Evolutionary conservation across 2,888 invertebrate genomes (phyloP), one percentile per base, ranked within the genome.

Genomic region (Gastracanthus pulcherrimus): DNA sequence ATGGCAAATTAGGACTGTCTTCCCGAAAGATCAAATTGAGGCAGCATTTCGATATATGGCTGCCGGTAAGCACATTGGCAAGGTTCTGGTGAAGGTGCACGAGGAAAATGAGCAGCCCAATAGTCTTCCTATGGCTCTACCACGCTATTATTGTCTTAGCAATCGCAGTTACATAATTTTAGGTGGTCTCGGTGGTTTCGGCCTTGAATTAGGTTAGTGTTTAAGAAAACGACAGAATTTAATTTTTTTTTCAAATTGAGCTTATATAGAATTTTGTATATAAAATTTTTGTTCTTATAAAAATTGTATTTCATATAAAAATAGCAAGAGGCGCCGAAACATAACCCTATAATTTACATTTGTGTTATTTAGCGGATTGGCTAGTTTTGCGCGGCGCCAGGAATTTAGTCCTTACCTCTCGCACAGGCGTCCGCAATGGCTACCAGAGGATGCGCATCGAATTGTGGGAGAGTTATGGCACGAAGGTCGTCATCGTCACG

Each of bases 181-280:
- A 1, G 96, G 96, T 13, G 98, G 98, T 60, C 93, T 98, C 0
- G 98, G 98, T 62, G 98, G 98, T 0, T 97, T 98, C 88, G 98
- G 98, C 7, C 92, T 98, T 70, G 98, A 98, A 90, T 91, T 83
- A 45, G 81, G 83, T 83, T 76, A 58, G 89, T 92, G 76, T 90
- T 92, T 13, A 93, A 87, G n/a, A n/a, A n/a, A n/a, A n/a, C n/a
- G n/a, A n/a, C n/a, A n/a, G n/a, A n/a, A n/a, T n/a, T n/a, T n/a
- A n/a, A n/a, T n/a, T n/a, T n/a, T 13, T 6, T 38, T 2, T 48
- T 34, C 16, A 23, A 6, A n/a, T 29, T 36, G n/a, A n/a, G n/a
- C 23, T 71, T 2, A 1, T 6, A 51, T 1, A 7, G 23, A 51
- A 7, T 51, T n/a, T n/a, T n/a, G n/a, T n/a, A n/a, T n/a, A n/a